Base-by-base conservation (phyloP, 2,113 vertebrate species). In the Narcine bancroftii region DNA sequence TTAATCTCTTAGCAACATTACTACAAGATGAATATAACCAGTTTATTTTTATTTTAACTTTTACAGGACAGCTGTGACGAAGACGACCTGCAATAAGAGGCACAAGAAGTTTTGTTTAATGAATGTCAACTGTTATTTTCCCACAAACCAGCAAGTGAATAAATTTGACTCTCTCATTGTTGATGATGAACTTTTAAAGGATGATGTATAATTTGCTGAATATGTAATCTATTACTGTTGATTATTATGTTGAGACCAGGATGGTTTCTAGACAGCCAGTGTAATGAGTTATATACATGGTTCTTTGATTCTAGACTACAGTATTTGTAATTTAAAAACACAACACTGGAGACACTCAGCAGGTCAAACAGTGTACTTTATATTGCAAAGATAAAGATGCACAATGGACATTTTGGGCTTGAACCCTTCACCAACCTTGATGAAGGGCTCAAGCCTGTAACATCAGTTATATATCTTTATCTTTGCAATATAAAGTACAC, bases 11-110 rank as follows among this genome's bases (percentile, higher is more conserved):
- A 60, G 21, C 33, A 60, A 15, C 47, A 33, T 87, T 60, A 60
- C 81, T 60, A 39, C 36, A 33, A 83, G 50, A 11, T 83, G 79
- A 83, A 63, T n/a, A 45, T 91, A 91, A 91, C 63, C 42, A 45
- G 42, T 69, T 91, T 91, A 39, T 91, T 42, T 47, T 42, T 71
- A 33, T n/a, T n/a, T n/a, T n/a, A 71, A 21, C 6, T 60, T 3
- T 91, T 91, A 69, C 63, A 91, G 89, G 63, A 33, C 89, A 91
- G 89, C 42, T 91, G 89, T 47, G 89, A 91, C 0, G 24, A 91
- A 39, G 42, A 91, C 39, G 47, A 47, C 65, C 39, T 47, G 17
- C 7, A 91, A 47, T 91, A 36, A 69, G 89, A 91, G 26, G 3
- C 60, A 47, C 39, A 91, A 91, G 19, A 42, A 69, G 69, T 47